Evolutionary conservation across 2,888 invertebrate genomes (phyloP).

Genomic region (Lasioglossum malachurum): DNA sequence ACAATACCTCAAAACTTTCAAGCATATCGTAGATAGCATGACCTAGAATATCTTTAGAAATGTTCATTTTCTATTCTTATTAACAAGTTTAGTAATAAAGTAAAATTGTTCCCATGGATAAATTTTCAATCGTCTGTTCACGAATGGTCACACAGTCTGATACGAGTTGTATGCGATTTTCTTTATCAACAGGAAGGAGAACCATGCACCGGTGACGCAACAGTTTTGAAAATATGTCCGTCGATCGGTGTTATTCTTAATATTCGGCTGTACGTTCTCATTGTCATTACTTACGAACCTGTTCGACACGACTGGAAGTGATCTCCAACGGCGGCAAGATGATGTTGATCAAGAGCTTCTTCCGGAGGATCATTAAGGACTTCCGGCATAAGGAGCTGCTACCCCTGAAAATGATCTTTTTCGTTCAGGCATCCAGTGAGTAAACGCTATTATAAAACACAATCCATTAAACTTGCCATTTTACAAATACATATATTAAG

Average conservation of each 20-base stretch:
- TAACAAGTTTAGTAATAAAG: not conserved
- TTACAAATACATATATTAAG: not conserved
- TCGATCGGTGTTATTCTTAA: slow-evolving; percentile 35
- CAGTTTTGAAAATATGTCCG: slow-evolving; percentile 25
- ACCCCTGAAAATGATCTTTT: slow-evolving; percentile 91
- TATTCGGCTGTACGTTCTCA: slow-evolving; percentile 22
- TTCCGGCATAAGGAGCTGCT: slow-evolving; percentile 90
- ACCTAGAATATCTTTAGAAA: no score
- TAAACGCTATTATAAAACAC: not conserved
- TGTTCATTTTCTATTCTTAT: no score
- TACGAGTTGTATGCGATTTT: not conserved
- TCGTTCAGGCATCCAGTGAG: slow-evolving; percentile 93
- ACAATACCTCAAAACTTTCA: no score
- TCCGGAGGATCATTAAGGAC: slow-evolving; percentile 89
- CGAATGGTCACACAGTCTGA: not conserved
- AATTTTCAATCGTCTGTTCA: not conserved
- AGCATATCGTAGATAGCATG: no score
- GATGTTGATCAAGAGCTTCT: slow-evolving; percentile 88
- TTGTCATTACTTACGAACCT: slow-evolving; percentile 33
- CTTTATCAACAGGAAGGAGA: slow-evolving; percentile 26
- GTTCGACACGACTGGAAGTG: slow-evolving; percentile 21
- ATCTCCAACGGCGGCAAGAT: slow-evolving; percentile 82
- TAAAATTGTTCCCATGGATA: not conserved
- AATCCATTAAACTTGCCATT: not conserved
- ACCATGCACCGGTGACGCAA: slow-evolving; percentile 54